phyloP scores from a whole-genome alignment of 2,888 invertebrate genomes.

The Zaprionus bogoriensis region DNA sequence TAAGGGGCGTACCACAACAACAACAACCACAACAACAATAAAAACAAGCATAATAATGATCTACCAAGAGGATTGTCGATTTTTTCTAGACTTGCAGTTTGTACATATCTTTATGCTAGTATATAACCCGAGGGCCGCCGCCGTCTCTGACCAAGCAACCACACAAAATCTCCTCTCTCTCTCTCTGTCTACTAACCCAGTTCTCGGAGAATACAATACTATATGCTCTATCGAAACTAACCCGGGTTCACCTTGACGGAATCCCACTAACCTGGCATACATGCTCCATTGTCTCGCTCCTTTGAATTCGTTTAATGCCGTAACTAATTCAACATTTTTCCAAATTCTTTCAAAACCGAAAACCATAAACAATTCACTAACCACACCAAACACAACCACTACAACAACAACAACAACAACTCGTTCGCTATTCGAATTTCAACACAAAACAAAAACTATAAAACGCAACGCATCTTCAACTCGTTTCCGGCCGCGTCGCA shows the following conservation, averaged over 20 bases:
- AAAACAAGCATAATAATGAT: constrained; percentile 36
- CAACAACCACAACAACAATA: constrained; percentile 30
- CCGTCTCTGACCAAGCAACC: constrained; percentile 21
- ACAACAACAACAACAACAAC: constrained; percentile 42
- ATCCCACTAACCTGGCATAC: constrained; percentile 39
- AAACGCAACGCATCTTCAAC: constrained; percentile 50
- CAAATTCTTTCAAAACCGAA: constrained; percentile 62
- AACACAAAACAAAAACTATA: constrained; percentile 57
- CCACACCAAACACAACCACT: constrained; percentile 45
- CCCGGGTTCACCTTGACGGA: constrained; percentile 9
- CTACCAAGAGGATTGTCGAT: constrained; percentile 25
- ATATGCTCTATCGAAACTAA: constrained; percentile 28
- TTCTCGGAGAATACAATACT: not conserved
- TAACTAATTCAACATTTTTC: constrained; percentile 75
- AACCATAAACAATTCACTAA: constrained; percentile 53
- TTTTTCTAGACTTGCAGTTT: constrained; percentile 15
- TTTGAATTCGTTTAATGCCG: constrained; percentile 30
- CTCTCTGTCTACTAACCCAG: constrained; percentile 48
- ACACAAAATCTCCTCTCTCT: constrained; percentile 14
- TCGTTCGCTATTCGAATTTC: constrained; percentile 54
- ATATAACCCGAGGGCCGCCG: not conserved
- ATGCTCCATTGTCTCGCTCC: not conserved
- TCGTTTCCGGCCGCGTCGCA: constrained; percentile 69
- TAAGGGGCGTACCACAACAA: not conserved
- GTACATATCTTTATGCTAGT: constrained; percentile 28